Base-by-base conservation (phyloP, 2,113 vertebrate genomes). In the Calyptomena viridis region DNA sequence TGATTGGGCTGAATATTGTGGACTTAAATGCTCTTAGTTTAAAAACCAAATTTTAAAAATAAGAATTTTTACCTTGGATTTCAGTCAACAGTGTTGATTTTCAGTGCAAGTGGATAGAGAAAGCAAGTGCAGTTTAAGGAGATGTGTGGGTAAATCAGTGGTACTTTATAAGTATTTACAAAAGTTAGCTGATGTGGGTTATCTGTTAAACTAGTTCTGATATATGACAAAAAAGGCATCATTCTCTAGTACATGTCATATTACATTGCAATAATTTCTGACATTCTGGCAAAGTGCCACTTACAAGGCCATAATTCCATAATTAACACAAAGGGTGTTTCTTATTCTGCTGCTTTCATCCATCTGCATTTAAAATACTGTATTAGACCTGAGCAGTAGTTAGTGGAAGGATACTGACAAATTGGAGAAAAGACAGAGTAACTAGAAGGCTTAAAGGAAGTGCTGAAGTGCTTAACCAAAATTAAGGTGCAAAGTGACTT, bases 171-270 rank as follows among this genome's bases (percentile, higher is more conserved):
- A 49, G 5, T 50, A 23, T 69, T 80, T 66, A 31, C 7, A 56
- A 47, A 35, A 39, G 2, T 47, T 59, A 66, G 6, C 19, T 53
- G 14, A 2, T 9, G 12, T 47, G 24, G 12, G 15, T 18, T 53
- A 40, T 83, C 28, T 56, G 19, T 64, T 81, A 37, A 66, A 44
- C 23, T 53, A 12, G 5, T 81, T 89, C 42, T 77, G 22, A 49
- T 49, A 21, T 4, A 5, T 21, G 49, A 15, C 8, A 40, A 58
- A 23, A 82, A 68, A 66, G 5, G 16, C 11, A n/a, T 37, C 1
- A 14, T 91, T 11, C 20, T 84, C 11, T 67, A 8, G 11, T 77
- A 50, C 6, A 0, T 39, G 20, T 60, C 0, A 0, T 77, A 15
- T 44, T 72, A 39, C 16, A 8, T 66, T 69, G 23, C 28, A 28